Conservation (phyloP, 2,113 vertebrate species). For the Ceuthmochares aereus region DNA sequence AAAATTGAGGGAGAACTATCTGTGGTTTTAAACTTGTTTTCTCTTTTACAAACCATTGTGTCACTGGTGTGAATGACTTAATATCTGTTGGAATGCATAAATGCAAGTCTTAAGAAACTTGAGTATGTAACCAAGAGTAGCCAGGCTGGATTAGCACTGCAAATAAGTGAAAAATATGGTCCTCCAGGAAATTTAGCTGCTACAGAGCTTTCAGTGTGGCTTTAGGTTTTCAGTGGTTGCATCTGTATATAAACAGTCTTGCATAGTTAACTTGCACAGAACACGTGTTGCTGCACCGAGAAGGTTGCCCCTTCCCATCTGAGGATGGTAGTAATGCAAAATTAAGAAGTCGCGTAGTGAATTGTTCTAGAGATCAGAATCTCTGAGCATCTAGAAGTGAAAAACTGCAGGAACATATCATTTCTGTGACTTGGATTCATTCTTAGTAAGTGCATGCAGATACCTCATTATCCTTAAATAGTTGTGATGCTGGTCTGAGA, state of each 20-base stretch:
- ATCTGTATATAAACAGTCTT: background rate
- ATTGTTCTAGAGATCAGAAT: background rate
- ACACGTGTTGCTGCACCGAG: background rate
- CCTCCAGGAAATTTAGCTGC: background rate
- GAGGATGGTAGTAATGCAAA: background rate
- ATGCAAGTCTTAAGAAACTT: background rate
- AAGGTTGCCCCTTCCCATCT: background rate
- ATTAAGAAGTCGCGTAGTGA: background rate
- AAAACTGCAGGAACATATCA: background rate
- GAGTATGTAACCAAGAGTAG: background rate
- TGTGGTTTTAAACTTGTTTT: conserved; percentile 39
- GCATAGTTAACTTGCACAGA: background rate
- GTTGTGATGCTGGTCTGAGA: background rate
- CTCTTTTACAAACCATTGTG: conserved; percentile 14
- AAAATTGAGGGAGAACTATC: background rate
- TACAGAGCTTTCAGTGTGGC: background rate
- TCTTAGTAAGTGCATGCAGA: background rate
- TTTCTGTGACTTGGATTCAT: background rate
- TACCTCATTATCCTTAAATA: background rate
- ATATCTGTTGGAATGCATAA: background rate
- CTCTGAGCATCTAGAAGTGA: background rate
- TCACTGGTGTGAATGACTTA: background rate
- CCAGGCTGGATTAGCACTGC: background rate
- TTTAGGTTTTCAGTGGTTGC: background rate
- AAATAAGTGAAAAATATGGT: background rate